Evolutionary conservation across 1,140 invertebrate genomes (phyloP).

Genomic region (Zophobas morio): DNA sequence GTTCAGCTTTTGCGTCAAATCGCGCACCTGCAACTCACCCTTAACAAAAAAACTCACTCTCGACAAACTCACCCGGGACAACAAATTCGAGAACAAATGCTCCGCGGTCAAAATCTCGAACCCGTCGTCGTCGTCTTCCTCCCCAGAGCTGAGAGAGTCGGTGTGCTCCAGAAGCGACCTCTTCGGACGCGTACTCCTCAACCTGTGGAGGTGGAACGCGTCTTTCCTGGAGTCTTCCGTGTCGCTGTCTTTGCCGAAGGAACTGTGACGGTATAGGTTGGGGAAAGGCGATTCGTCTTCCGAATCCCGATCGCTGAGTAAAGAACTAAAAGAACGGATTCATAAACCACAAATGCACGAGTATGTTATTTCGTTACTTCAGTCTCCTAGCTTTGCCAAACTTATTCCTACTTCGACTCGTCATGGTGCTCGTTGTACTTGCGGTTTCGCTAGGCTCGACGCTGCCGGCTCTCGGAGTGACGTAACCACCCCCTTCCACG

Average conservation of each 20-base stretch:
- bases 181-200: constrained; percentile 82
- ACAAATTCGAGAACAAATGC: constrained; percentile 88
- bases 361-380: constrained; percentile 65
- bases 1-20: constrained; percentile 86
- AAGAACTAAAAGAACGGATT: constrained; percentile 68
- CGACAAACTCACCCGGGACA: constrained; percentile 78
- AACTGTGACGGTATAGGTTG: constrained; percentile 65
- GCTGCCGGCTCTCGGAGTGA: constrained; percentile 83
- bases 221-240: constrained; percentile 70
- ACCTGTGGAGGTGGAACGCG: constrained; percentile 79
- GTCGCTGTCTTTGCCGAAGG: constrained; percentile 70
- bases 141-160: constrained; percentile 89
- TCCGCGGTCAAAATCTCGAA: constrained; percentile 92
- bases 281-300: constrained; percentile 77
- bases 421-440: constrained; percentile 68
- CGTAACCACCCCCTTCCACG: constrained; percentile 88
- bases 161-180: constrained; percentile 77
- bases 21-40: constrained; percentile 76
- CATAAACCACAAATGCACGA: constrained; percentile 26
- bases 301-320: constrained; percentile 80
- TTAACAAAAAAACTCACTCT: constrained; percentile 16
- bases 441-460: constrained; percentile 79
- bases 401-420: constrained; percentile 63
- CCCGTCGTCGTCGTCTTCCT: constrained; percentile 90
- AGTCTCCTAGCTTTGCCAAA: constrained; percentile 70